Evolutionary conservation across 1,140 invertebrate genomes (phyloP).

Genomic region (Monochamus saltuarius): DNA sequence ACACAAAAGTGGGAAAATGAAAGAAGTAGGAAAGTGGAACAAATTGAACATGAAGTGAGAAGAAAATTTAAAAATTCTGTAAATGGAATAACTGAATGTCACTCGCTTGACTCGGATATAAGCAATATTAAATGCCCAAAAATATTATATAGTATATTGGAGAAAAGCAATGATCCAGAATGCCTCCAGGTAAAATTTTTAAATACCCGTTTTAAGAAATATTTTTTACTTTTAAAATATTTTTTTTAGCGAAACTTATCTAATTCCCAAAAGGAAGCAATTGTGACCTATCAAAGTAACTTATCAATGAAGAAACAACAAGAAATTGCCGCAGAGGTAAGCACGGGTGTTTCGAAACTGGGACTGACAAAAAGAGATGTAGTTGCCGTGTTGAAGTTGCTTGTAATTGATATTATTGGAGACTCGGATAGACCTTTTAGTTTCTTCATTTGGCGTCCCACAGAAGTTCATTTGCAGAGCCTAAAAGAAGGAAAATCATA

Average conservation of each 20-base stretch:
- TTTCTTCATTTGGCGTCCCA: slow-evolving; percentile 63
- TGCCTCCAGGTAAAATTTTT: slow-evolving; percentile 37
- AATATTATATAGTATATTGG: slow-evolving; percentile 39
- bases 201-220: background rate
- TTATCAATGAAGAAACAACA: slow-evolving; percentile 45
- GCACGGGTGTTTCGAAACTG: slow-evolving; percentile 44
- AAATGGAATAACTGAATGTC: background rate
- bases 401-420: slow-evolving; percentile 50
- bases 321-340: slow-evolving; percentile 48
- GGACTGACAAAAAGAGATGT: slow-evolving; percentile 49
- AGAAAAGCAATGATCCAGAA: slow-evolving; percentile 44
- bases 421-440: slow-evolving; percentile 49
- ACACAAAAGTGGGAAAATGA: slow-evolving; percentile 46
- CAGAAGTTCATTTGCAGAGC: slow-evolving; percentile 55
- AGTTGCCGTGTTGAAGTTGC: slow-evolving; percentile 56
- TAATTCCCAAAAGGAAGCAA: slow-evolving; percentile 45
- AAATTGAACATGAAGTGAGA: slow-evolving; percentile 32
- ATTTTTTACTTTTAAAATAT: slow-evolving; percentile 36
- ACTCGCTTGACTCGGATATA: slow-evolving; percentile 22
- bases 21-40: slow-evolving; percentile 35
- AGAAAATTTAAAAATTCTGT: slow-evolving; percentile 17
- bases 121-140: slow-evolving; percentile 34
- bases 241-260: slow-evolving; percentile 50
- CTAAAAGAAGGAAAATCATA: slow-evolving; percentile 60
- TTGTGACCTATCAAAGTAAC: slow-evolving; percentile 48